Conservation (phyloP, 2,888 invertebrate species). For the Drosophila mercatorum region DNA sequence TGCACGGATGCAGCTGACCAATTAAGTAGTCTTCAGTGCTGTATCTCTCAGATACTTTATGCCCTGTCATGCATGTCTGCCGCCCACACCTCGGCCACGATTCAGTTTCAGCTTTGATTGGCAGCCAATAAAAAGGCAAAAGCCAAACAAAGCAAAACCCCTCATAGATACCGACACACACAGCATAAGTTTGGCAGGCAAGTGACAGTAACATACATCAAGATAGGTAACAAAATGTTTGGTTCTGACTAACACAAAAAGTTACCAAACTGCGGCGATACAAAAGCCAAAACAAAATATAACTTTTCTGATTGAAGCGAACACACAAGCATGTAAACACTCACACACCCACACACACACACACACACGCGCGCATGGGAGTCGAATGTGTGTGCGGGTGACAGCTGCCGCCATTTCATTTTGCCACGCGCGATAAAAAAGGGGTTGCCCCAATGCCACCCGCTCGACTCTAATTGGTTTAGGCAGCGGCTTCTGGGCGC, state of each 20-base stretch:
- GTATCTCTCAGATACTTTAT: slow-evolving; percentile 52
- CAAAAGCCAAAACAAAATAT: slow-evolving; percentile 46
- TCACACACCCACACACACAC: slow-evolving; percentile 10
- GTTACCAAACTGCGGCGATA: slow-evolving; percentile 53
- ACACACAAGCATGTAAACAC: slow-evolving; percentile 10
- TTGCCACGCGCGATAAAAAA: slow-evolving; percentile 62
- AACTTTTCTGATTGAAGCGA: slow-evolving; percentile 76
- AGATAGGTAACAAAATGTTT: slow-evolving; percentile 56
- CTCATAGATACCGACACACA: slow-evolving; percentile 12
- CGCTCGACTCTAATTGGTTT: slow-evolving; percentile 70
- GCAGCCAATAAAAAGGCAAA: slow-evolving; percentile 70
- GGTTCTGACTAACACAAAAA: slow-evolving; percentile 38
- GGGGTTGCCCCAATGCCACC: slow-evolving; percentile 43
- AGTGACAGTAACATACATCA: slow-evolving; percentile 73
- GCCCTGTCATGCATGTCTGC: slow-evolving; percentile 55
- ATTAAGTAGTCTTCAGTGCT: slow-evolving; percentile 51
- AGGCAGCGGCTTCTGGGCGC: slow-evolving; percentile 69
- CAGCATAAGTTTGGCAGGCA: slow-evolving; percentile 46
- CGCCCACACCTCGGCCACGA: slow-evolving; percentile 48
- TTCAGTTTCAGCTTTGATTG: slow-evolving; percentile 59
- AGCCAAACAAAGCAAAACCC: slow-evolving; percentile 30
- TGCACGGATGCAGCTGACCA: slow-evolving; percentile 36
- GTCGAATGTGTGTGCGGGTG: slow-evolving; percentile 36
- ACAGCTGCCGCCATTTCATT: slow-evolving; percentile 77
- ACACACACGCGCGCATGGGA: slow-evolving; percentile 1